Evolutionary conservation across 2,888 invertebrate species (phyloP).

Genomic region (Orgyia antiqua): DNA sequence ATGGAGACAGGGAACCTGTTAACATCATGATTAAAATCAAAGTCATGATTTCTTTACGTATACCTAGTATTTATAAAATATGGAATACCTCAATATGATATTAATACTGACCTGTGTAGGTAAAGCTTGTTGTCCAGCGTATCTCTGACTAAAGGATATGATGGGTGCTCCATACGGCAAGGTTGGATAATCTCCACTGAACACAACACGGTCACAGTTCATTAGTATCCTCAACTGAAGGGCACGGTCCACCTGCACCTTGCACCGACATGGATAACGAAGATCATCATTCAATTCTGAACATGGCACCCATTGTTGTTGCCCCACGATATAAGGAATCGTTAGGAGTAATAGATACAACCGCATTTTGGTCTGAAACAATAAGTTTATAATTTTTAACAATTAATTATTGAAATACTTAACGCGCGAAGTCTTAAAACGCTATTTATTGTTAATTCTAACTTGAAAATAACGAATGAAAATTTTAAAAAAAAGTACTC

Average conservation of each 20-base stretch:
- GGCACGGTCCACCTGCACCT: conserved; percentile 70
- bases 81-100: no score
- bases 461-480: no score
- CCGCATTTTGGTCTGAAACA: conserved; percentile 53
- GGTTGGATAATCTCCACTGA: conserved; percentile 86
- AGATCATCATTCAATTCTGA: conserved; percentile 86
- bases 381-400: conserved; percentile 5
- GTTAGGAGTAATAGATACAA: conserved; percentile 47
- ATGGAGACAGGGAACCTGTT: no score
- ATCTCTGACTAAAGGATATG: conserved; percentile 86
- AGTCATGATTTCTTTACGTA: no score
- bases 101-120: conserved; percentile 83
- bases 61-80: no score
- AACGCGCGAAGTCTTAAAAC: no score
- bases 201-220: conserved; percentile 91
- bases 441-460: no score
- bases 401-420: no score
- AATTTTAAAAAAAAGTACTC: no score
- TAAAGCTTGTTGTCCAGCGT: conserved; percentile 88
- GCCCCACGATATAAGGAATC: conserved; percentile 41
- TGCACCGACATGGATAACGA: conserved; percentile 84
- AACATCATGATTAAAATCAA: no score
- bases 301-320: conserved; percentile 83
- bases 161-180: conserved; percentile 89
- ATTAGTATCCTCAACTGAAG: conserved; percentile 79